phyloP scores from a whole-genome alignment of 2,888 invertebrate species.

The Drosophila cracens region DNA sequence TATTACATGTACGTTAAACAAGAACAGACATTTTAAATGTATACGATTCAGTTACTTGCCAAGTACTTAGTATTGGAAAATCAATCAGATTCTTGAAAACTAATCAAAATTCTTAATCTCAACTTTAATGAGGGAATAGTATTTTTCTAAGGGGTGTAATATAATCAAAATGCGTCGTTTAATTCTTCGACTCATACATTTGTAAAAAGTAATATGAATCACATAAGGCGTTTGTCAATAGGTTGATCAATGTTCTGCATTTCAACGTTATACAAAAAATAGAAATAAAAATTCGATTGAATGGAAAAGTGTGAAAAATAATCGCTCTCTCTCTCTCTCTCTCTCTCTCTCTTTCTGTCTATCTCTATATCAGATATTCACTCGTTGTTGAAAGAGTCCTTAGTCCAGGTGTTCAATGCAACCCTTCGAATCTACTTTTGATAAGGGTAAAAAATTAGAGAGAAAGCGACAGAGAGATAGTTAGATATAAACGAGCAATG shows the following conservation, averaged over 20 bases:
- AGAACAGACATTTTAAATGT: not conserved
- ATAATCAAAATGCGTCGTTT: not conserved
- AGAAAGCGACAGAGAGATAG: not conserved
- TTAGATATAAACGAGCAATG: not conserved
- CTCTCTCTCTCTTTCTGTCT: not conserved
- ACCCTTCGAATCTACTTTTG: conserved; percentile 1
- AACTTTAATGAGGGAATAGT: not conserved
- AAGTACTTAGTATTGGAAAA: not conserved
- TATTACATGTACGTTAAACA: not conserved
- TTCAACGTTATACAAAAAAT: not conserved
- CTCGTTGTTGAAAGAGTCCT: not conserved
- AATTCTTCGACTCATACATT: not conserved
- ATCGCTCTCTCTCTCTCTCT: not conserved
- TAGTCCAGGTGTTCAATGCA: conserved; percentile 1
- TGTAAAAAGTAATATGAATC: not conserved
- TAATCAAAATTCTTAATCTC: not conserved
- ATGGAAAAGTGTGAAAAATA: not conserved
- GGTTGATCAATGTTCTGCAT: not conserved
- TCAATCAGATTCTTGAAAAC: not conserved
- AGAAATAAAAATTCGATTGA: not conserved
- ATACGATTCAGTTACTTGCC: not conserved
- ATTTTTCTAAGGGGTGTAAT: not conserved
- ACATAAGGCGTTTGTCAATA: no score
- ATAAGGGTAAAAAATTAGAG: not conserved
- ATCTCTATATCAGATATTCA: not conserved